These are phyloP conservation scores for Rhagonycha fulva DNA, from an alignment of 2,888 invertebrate species.

Conservation along the genomic window DNA sequence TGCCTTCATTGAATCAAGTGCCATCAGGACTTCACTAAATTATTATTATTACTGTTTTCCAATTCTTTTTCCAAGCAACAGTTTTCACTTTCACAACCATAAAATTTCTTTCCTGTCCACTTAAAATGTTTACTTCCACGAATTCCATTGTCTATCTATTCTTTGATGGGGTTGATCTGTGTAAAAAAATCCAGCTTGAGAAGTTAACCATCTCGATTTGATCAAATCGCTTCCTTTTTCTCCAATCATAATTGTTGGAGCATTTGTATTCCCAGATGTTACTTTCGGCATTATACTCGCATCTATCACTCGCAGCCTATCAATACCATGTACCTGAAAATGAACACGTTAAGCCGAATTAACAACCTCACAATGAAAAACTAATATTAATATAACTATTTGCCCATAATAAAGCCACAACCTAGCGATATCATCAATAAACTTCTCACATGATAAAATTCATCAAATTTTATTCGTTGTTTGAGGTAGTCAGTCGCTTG, in stretches of 20 bases:
- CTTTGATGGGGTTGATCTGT: conserved; percentile 44
- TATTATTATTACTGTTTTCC: neutral
- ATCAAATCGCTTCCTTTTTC: conserved; percentile 70
- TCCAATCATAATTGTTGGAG: conserved; percentile 70
- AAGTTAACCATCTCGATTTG: conserved; percentile 63
- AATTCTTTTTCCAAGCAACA: neutral
- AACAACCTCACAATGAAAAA: neutral
- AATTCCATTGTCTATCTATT: conserved; percentile 47
- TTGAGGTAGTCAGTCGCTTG: too few species aligned
- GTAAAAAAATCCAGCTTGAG: conserved; percentile 51
- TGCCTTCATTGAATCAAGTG: neutral
- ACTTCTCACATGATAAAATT: too few species aligned
- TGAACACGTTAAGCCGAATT: neutral
- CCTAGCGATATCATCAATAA: too few species aligned
- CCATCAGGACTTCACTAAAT: neutral
- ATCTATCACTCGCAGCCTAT: conserved; percentile 69
- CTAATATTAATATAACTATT: neutral
- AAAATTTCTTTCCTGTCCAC: neutral
- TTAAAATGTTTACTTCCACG: conserved; percentile 32
- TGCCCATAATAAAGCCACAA: neutral
- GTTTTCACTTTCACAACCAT: neutral
- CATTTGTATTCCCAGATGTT: conserved; percentile 70
- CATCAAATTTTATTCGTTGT: too few species aligned
- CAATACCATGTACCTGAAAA: conserved; percentile 65
- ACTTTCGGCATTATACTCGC: conserved; percentile 71